Evolutionary conservation across 2,888 invertebrate species (phyloP).

Genomic region (Poecilobothrus nobilitatus): DNA sequence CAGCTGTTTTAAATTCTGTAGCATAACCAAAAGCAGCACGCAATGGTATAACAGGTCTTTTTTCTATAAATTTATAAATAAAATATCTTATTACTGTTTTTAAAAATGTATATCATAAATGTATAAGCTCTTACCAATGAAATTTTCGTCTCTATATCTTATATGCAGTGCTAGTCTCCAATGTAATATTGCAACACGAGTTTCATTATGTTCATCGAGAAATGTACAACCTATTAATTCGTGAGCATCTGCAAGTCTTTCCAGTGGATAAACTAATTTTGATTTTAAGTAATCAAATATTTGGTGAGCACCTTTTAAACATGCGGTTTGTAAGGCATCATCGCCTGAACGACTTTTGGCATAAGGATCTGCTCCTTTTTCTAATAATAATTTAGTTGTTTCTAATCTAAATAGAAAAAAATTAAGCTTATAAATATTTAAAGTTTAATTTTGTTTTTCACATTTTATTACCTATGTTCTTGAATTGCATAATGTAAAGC

Average conservation of each 20-base stretch:
- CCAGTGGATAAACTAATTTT: constrained; percentile 53
- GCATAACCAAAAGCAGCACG: constrained; percentile 57
- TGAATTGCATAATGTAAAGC: constrained; percentile 91
- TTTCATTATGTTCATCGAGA: constrained; percentile 78
- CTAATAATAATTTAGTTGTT: constrained; percentile 71
- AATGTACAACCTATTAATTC: constrained; percentile 81
- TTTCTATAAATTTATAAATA: constrained; percentile 38
- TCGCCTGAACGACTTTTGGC: constrained; percentile 73
- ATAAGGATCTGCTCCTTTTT: constrained; percentile 70
- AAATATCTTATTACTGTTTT: neutral
- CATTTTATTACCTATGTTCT: constrained; percentile 52
- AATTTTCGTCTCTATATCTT: constrained; percentile 43
- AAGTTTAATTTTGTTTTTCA: neutral
- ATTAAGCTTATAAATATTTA: neutral
- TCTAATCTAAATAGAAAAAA: constrained; percentile 50
- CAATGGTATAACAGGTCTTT: constrained; percentile 49
- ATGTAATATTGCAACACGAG: constrained; percentile 57
- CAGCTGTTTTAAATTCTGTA: constrained; percentile 62
- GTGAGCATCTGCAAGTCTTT: constrained; percentile 72
- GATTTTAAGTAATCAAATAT: constrained; percentile 63
- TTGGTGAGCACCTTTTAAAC: constrained; percentile 66
- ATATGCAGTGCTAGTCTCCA: constrained; percentile 75
- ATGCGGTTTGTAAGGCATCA: constrained; percentile 81
- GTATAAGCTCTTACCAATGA: constrained; percentile 33
- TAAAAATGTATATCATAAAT: neutral